Base-by-base conservation (phyloP, 1,140 invertebrate genomes). In the Polypedilum vanderplanki region DNA sequence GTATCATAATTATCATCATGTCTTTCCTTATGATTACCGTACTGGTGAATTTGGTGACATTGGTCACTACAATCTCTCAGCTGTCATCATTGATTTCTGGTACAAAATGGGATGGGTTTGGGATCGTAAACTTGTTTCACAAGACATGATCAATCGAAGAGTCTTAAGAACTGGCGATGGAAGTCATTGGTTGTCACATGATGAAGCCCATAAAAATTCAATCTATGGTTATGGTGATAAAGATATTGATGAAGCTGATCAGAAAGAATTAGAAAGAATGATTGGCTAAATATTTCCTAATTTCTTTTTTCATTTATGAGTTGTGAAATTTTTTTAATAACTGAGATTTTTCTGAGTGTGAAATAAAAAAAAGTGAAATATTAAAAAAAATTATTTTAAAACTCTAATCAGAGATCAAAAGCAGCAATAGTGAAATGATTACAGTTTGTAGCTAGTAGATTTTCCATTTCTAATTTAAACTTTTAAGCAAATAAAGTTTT, bases 1-100 rank as follows among this genome's bases (percentile, higher is more conserved):
- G 0, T 97, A 93, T 89, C 95, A 98, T 81, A 98, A 98, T 83
- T 98, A 97, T 83, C 96, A 98, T 81, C 96, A 98, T 83, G 91
- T 92, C 0, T 98, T 98, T 85, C 96, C 97, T 0, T 83, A 93
- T 88, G 96, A 98, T 80, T 96, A 96, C 86, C 93, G 94, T 80
- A 90, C 93, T 1, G 87, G 91, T 7, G 93, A 95, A 80, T 85
- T 94, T 0, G 92, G 94, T 46, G 87, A 89, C 78, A 93, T 91
- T 83, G 86, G 86, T 10, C 82, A 90, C 12, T 98, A 98, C 79
- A 85, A 91, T 67, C 96, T 94, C 0, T 94, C 90, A 0, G 85
- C 86, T 1, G 94, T 96, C 80, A 88, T 95, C 76, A 95, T 97
- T 76, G 93, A 97, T 78, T 87, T 93, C 77, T 91, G 92, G 79